Evolutionary conservation across 2,888 invertebrate species (phyloP), one percentile per base, ranked within the genome.

Genomic region (Acrocyrtus sp.): DNA sequence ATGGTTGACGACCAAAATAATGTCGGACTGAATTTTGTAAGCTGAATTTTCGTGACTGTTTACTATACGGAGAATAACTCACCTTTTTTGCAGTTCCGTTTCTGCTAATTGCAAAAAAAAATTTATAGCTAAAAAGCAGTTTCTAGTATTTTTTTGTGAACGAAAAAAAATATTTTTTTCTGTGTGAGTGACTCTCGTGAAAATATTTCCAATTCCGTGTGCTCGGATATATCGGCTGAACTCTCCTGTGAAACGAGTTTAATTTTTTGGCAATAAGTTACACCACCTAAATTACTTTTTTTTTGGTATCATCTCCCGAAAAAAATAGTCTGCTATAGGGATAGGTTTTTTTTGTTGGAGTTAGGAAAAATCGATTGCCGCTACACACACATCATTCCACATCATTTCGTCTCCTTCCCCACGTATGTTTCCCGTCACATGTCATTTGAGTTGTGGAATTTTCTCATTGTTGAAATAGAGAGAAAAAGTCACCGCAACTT

Each of bases 351-450:
- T n/a, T n/a, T 45, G 12, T 34, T 8, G 12, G 6, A 34, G 34
- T 12, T 12, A 12, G 5, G 12, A 34, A 34, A 34, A 34, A 34
- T 34, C 34, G 34, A 34, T 34, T 34, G 34, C 34, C 12, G 34
- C 12, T 34, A 34, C 34, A 34, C n/a, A n/a, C n/a, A 34, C 34
- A 34, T 8, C 12, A 8, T 34, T 34, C 12, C 34, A 12, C 34
- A 34, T 8, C 12, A 5, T 34, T 8, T 8, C 34, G 12, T 34
- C 34, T 34, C 34, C 34, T 19, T n/a, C n/a, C n/a, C n/a, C n/a
- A n/a, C n/a, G n/a, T n/a, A n/a, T n/a, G n/a, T n/a, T n/a, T n/a
- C 43, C 10, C 66, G 56, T 67, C 57, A 50, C 58, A 50, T 51
- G 12, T 48, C 56, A 58, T 51, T 67, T 17, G 66, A 47, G 29